These are phyloP conservation scores for Diphyllodes magnificus DNA, from an alignment of 2,113 vertebrate species.

Conservation along the genomic window DNA sequence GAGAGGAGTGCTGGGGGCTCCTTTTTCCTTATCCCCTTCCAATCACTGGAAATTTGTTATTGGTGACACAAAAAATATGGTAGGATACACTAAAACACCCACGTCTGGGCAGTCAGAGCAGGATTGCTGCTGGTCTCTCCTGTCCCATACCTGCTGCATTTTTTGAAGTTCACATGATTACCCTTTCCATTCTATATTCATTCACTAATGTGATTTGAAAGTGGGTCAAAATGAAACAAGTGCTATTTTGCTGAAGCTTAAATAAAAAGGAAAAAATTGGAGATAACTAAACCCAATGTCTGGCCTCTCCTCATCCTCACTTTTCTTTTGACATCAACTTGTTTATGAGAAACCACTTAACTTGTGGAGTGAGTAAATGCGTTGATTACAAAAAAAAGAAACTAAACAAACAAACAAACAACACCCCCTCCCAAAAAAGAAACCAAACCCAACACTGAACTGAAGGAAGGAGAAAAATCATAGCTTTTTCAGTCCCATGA, in stretches of 20 bases:
- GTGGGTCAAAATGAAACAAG: neutral
- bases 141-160: neutral
- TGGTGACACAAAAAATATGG: neutral
- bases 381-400: neutral
- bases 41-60: neutral
- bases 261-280: neutral
- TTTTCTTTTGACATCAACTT: neutral
- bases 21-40: neutral
- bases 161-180: neutral
- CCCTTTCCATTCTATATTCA: neutral
- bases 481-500: neutral
- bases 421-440: fast-evolving
- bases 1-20: fast-evolving
- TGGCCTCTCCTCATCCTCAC: neutral
- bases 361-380: neutral
- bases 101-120: neutral
- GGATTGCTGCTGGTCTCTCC: neutral
- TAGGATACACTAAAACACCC: neutral
- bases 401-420: neutral
- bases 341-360: neutral
- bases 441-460: neutral
- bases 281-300: neutral
- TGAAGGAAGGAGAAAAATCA: neutral
- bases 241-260: neutral
- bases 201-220: neutral